Percentiles rank a stretch among this genome's conserved stretches.
phyloP scores from a whole-genome alignment of 2,888 invertebrate species.

The Epistrophella euchroma region DNA sequence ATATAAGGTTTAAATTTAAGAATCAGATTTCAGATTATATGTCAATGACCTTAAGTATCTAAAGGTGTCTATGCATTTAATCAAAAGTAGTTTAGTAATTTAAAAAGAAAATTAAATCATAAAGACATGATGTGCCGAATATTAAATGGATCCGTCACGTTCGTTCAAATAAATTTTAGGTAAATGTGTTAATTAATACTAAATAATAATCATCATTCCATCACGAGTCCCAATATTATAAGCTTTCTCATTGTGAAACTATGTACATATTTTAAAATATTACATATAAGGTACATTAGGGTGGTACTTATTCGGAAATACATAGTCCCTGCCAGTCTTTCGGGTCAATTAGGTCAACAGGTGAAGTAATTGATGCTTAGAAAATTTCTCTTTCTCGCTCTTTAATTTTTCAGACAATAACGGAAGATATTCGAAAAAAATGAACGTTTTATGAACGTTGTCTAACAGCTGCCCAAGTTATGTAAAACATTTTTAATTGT shows the following conservation, averaged over 20 bases:
- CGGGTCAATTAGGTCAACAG: too few relatives aligned
- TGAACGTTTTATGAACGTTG: too few relatives aligned
- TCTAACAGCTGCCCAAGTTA: too few relatives aligned
- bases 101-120: not conserved
- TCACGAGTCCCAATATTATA: not conserved
- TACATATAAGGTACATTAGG: too few relatives aligned
- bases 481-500: too few relatives aligned
- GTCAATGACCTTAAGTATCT: not conserved
- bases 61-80: not conserved
- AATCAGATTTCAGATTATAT: not conserved
- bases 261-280: too few relatives aligned
- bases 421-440: too few relatives aligned
- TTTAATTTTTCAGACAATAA: too few relatives aligned
- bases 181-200: not conserved
- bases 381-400: too few relatives aligned
- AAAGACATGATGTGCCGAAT: not conserved
- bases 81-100: not conserved
- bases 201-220: not conserved
- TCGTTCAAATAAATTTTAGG: not conserved
- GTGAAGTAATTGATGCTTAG: too few relatives aligned
- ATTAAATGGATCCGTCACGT: not conserved
- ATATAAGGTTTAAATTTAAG: not conserved
- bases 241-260: not conserved
- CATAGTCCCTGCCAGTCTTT: too few relatives aligned
- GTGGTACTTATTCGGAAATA: too few relatives aligned